phyloP scores from a whole-genome alignment of 2,113 vertebrate genomes.

The Amphiprion percula region DNA sequence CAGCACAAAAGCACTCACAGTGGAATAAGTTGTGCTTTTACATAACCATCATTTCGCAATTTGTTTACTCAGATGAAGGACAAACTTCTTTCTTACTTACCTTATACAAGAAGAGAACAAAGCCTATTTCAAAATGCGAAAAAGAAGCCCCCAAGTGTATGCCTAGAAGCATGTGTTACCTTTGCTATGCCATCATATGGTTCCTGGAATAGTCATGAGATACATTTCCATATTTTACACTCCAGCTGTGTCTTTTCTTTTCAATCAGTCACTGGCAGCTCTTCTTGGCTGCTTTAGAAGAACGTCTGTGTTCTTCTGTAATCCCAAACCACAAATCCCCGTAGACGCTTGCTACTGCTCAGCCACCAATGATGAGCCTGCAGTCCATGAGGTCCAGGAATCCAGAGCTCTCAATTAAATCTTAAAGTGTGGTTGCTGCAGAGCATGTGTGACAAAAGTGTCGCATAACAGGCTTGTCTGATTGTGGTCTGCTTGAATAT shows the following conservation, averaged over 20 bases:
- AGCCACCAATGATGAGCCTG: conserved; percentile 31
- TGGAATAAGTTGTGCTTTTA: too few species aligned
- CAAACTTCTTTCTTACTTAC: too few species aligned
- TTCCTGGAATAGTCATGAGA: conserved; percentile 53
- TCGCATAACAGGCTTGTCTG: conserved; percentile 18
- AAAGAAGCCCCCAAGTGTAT: background rate
- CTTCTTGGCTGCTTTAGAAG: conserved; percentile 51
- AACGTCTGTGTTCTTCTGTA: conserved; percentile 58
- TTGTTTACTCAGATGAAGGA: too few species aligned
- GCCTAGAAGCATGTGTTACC: background rate
- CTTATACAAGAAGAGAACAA: too few species aligned
- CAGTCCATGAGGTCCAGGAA: conserved; percentile 37
- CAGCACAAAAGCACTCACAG: too few species aligned
- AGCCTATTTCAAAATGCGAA: too few species aligned
- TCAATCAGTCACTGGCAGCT: conserved; percentile 43
- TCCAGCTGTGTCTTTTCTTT: conserved; percentile 54
- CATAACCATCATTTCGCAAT: too few species aligned
- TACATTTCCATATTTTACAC: conserved; percentile 59
- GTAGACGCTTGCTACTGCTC: conserved; percentile 28
- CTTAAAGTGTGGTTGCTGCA: conserved; percentile 25
- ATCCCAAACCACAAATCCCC: conserved; percentile 62
- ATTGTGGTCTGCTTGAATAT: conserved; percentile 22
- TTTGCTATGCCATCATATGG: conserved; percentile 23
- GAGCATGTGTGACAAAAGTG: conserved; percentile 20
- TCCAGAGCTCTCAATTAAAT: conserved; percentile 46